Evolutionary conservation across 2,888 invertebrate genomes (phyloP), one percentile per base, ranked within the genome.

Genomic region (Heteropelma amictum): DNA sequence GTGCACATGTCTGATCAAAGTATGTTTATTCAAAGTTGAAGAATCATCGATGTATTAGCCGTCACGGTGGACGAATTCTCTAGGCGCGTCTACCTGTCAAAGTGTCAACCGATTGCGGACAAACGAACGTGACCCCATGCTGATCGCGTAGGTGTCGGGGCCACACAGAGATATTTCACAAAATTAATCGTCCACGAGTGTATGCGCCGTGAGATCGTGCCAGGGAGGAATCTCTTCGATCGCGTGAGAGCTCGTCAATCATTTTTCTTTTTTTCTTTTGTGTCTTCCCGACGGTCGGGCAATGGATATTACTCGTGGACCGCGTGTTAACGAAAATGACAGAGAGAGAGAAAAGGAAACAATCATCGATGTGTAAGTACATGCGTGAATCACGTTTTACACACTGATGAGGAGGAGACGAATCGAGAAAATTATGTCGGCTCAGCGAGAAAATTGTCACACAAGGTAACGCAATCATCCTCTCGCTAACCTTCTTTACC

Each of bases 111-210:
- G 58, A 76, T 51, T 49, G 35, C 68, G 60, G 79, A 81, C 77
- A 74, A 65, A 81, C 77, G 72, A 65, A 61, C 56, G 23, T 30
- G 54, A 54, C 49, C 79, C 77, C 84, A 81, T 73, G 82, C 82
- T 81, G 84, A 76, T 80, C 74, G 76, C 77, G 81, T 85, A 79
- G 82, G 80, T 80, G 85, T 84, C 77, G 77, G 72, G 77, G 77
- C 76, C 77, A 56, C 79, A 67, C 75, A 74, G 65, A 71, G 63
- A 67, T 68, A 77, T 72, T 72, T 77, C 67, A 78, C 75, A 76
- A 84, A 83, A 84, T 84, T 84, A 84, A 84, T 84, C 82, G 80
- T 78, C 74, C 64, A 61, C 45, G 67, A 72, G 47, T 40, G 19
- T 35, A 53, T 65, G 33, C 26, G 42, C 45, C 47, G 60, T 65